Base-by-base conservation (phyloP, 1,140 invertebrate genomes). In the Apis laboriosa region DNA sequence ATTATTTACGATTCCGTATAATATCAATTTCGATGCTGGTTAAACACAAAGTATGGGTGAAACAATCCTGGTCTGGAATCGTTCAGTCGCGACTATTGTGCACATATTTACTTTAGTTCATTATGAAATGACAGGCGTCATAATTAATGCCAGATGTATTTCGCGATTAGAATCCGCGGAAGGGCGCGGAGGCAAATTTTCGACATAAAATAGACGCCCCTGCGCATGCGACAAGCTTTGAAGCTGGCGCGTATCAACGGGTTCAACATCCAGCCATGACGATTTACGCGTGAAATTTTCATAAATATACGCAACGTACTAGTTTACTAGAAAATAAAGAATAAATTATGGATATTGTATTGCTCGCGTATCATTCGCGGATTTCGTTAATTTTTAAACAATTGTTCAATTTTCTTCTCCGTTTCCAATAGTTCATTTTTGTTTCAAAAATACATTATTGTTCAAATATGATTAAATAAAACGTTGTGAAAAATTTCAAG, bases 121-220 rank as follows among this genome's bases (percentile, higher is more conserved):
- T 84, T 84, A 63, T 80, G 60, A 61, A 84, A 77, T 63, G 77
- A 60, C 73, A 28, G 51, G 71, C 53, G 68, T 77, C 83, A 86
- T 87, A 86, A 84, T 87, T 84, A 86, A 73, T 84, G 74, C 77
- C 74, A 64, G n/a, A 71, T 77, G 67, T 66, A 77, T 80, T 86
- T 77, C 63, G 64, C 76, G 86, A 87, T 79, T 83, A 87, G 86
- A 84, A 80, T 64, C 34, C 56, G 80, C 34, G 73, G 73, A 86
- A 83, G 79, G 77, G 43, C 21, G 56, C 34, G 34, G 12, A 61
- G 2, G 73, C 12, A 24, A 77, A 70, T 77, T 82, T 82, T 77
- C 74, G 60, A 56, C 49, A 56, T 56, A 66, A 81, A 82, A 77
- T 64, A 43, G 24, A 15, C 13, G 19, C 24, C 43, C 15, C 5